Percentiles rank a stretch among this genome's conserved stretches.
phyloP scores from a whole-genome alignment of 2,888 invertebrate genomes.

The Keiferia lycopersicella region DNA sequence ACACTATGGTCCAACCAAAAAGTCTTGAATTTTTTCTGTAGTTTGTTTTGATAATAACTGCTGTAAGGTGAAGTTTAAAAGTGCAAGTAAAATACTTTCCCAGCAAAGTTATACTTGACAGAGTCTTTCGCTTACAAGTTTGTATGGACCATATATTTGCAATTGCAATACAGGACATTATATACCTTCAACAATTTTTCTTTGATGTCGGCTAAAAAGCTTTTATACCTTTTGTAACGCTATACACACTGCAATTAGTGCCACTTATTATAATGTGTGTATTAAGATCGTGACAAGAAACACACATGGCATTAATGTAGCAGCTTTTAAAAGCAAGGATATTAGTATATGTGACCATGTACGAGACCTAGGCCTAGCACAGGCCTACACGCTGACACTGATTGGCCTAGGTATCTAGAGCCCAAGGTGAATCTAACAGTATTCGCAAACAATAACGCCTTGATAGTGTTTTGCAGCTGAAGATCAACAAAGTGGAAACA shows the following conservation, averaged over 20 bases:
- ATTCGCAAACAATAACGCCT: constrained; percentile 37
- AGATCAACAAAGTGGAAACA: neutral
- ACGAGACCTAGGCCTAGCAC: constrained; percentile 16
- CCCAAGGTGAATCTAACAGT: constrained; percentile 25
- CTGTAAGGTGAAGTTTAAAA: too few relatives aligned
- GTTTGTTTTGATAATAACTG: too few relatives aligned
- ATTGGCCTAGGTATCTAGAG: constrained; percentile 18
- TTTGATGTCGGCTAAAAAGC: too few relatives aligned
- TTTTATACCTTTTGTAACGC: neutral
- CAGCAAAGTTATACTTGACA: too few relatives aligned
- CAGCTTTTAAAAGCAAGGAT: constrained; percentile 32
- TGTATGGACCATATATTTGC: too few relatives aligned
- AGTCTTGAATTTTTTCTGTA: too few relatives aligned
- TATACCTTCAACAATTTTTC: too few relatives aligned
- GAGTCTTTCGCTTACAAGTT: too few relatives aligned
- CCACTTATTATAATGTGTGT: neutral
- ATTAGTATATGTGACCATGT: constrained; percentile 18
- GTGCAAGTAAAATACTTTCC: too few relatives aligned
- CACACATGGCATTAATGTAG: constrained; percentile 27
- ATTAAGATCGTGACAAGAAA: constrained; percentile 10
- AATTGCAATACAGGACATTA: too few relatives aligned
- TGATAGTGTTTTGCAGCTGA: constrained; percentile 4
- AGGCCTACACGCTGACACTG: neutral
- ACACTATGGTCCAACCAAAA: too few relatives aligned
- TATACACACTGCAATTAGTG: neutral